Conservation (phyloP, 2,888 invertebrate species). For the Hoplodrina ambigua region DNA sequence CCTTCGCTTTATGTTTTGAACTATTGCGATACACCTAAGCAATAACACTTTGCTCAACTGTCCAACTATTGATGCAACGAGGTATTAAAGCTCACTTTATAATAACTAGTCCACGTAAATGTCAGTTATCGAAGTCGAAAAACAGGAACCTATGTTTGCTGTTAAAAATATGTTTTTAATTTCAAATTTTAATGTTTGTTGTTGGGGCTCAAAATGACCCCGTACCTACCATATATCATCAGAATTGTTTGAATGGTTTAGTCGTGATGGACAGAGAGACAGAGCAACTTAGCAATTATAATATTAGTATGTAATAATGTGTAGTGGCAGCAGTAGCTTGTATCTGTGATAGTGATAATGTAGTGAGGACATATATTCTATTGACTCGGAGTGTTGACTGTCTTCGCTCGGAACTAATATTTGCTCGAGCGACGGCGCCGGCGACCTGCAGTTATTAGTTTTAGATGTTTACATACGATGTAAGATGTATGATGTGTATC, state of each 20-base stretch:
- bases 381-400: conserved; percentile 1
- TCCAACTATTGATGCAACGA: not conserved
- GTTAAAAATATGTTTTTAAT: too few relatives aligned
- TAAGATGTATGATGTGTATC: not conserved
- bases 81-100: too few relatives aligned
- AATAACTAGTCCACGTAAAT: too few relatives aligned
- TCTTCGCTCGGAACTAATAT: conserved; percentile 13
- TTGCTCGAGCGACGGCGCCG: not conserved
- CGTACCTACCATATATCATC: too few relatives aligned
- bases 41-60: not conserved
- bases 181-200: too few relatives aligned
- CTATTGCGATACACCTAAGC: not conserved
- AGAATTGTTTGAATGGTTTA: too few relatives aligned
- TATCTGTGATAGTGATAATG: not conserved
- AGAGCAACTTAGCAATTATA: too few relatives aligned
- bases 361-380: not conserved
- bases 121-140: too few relatives aligned
- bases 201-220: too few relatives aligned
- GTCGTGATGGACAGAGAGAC: too few relatives aligned
- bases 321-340: not conserved
- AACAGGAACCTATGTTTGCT: too few relatives aligned
- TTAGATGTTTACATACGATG: not conserved
- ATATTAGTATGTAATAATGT: too few relatives aligned
- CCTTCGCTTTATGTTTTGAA: not conserved
- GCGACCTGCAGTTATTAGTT: conserved; percentile 6